These are phyloP conservation scores for Rhincodon typus DNA, from an alignment of 2,797 vertebrate species.

Conservation along the genomic window DNA sequence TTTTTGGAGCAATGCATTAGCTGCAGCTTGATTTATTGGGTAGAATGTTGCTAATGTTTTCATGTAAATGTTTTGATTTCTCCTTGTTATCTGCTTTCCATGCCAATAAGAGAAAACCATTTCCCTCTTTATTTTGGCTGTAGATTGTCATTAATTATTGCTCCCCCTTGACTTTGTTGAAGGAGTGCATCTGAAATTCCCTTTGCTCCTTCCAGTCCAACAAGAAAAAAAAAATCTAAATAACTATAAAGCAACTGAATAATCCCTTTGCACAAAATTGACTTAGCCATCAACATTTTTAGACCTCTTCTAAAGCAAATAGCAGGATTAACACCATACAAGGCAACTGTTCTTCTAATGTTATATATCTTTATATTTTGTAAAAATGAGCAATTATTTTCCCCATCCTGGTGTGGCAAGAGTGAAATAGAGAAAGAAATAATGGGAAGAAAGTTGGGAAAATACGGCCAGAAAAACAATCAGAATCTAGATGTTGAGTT, in stretches of 20 bases:
- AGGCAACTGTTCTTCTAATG: not conserved
- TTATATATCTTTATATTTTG: not conserved
- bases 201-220: not conserved
- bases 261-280: not conserved
- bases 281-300: not conserved
- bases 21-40: not conserved
- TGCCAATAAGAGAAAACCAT: not conserved
- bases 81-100: not conserved
- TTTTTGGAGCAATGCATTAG: not conserved
- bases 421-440: too few relatives aligned
- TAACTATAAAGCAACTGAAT: not conserved
- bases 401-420: too few relatives aligned
- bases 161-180: not conserved
- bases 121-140: not conserved
- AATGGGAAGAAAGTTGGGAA: too few relatives aligned
- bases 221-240: not conserved
- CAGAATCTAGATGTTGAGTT: too few relatives aligned
- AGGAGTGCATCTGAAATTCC: not conserved
- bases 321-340: not conserved
- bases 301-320: not conserved
- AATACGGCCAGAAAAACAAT: too few relatives aligned
- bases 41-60: not conserved
- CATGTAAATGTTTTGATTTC: not conserved
- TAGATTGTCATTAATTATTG: not conserved
- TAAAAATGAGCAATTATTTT: too few relatives aligned